phyloP scores from a whole-genome alignment of 2,113 vertebrate genomes.

The Jaculus jaculus region DNA sequence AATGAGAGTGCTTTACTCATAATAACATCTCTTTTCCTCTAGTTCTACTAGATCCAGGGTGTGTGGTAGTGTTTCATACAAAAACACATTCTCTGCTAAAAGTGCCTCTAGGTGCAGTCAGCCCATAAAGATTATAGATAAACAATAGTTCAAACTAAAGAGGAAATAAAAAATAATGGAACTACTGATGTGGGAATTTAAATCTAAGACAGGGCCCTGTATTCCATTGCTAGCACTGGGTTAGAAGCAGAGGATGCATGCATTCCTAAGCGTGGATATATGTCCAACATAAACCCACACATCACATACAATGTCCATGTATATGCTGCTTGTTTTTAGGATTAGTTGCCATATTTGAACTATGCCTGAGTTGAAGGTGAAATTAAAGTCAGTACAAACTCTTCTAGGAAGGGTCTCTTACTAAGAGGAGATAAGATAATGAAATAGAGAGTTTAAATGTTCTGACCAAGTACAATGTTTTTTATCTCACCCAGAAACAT shows the following conservation, averaged over 20 bases:
- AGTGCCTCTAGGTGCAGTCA: neutral
- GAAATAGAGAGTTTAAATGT: neutral
- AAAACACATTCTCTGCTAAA: neutral
- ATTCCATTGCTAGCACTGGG: neutral
- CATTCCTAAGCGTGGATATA: neutral
- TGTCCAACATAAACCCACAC: neutral
- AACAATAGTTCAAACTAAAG: neutral
- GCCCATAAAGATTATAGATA: neutral
- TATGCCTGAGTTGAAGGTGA: neutral
- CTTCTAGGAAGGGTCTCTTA: neutral
- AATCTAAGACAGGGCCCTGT: neutral
- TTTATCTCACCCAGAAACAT: neutral
- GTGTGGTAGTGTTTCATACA: neutral
- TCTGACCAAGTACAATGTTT: neutral
- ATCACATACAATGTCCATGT: neutral
- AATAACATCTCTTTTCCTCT: neutral
- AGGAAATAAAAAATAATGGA: neutral
- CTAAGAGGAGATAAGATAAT: neutral
- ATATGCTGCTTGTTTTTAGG: neutral
- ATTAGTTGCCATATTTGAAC: neutral
- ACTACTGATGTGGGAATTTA: neutral
- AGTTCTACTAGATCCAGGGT: neutral
- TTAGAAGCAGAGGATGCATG: too few relatives aligned
- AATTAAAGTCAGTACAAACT: neutral
- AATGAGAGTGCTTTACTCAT: neutral